Percentiles rank a stretch among this genome's conserved stretches.
These are phyloP conservation scores for Haliclona indistincta DNA, from an alignment of 37 sponge, comb jelly and placozoan genomes.

Conservation along the genomic window DNA sequence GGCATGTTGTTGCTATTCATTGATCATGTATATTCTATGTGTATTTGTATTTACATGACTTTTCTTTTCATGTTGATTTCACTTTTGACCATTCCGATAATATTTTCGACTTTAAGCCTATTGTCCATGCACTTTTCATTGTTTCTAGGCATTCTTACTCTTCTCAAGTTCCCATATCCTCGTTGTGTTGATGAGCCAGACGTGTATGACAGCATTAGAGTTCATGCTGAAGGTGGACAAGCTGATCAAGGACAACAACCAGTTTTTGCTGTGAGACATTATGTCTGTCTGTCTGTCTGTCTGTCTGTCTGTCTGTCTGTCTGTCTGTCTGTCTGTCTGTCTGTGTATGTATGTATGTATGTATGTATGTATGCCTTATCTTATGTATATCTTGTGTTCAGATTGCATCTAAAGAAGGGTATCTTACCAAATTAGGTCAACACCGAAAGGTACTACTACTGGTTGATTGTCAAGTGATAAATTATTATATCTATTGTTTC, in stretches of 20 bases:
- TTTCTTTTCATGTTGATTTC: too few relatives aligned
- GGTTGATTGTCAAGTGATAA: not conserved
- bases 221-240: conserved; percentile 60
- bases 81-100: too few relatives aligned
- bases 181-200: conserved; percentile 65
- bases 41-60: too few relatives aligned
- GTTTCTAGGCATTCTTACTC: conserved; percentile 40
- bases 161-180: conserved; percentile 73
- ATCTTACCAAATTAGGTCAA: conserved; percentile 68
- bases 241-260: not conserved
- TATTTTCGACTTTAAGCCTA: too few relatives aligned
- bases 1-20: not conserved
- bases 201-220: conserved; percentile 47
- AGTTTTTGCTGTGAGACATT: conserved; percentile 39
- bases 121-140: not conserved
- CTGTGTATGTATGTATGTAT: not conserved
- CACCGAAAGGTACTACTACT: conserved; percentile 44
- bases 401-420: conserved; percentile 80
- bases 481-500: not conserved
- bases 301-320: not conserved
- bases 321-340: not conserved
- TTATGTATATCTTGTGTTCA: conserved; percentile 2
- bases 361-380: not conserved
- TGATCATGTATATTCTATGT: not conserved
- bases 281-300: not conserved